Evolutionary conservation across 2,113 vertebrate genomes (phyloP), one percentile per base, ranked within the genome.

Genomic region (human): DNA sequence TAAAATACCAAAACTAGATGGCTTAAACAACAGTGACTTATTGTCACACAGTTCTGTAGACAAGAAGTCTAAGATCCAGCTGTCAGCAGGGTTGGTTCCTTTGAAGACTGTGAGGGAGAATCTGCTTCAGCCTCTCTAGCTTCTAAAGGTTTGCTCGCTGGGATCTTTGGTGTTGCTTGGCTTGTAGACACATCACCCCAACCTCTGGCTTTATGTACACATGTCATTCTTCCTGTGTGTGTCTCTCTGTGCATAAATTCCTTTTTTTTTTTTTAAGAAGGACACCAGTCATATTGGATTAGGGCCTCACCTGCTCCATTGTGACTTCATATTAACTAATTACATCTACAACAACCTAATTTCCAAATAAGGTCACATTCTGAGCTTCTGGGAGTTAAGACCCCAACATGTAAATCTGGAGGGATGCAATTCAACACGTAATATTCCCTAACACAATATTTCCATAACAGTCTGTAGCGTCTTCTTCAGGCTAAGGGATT

Each of bases 391-490:
- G 52, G 32, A 12, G 16, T 17, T 72, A 59, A 7, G 12, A 59
- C 18, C 84, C 79, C 38, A 68, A 48, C 48, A 27, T 50, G 17
- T 12, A 57, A 78, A 73, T 73, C 12, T 50, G 73, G 59, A 50
- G 1, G 14, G 35, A 17, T 18, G 22, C 78, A 72, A 48, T 32
- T 55, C 27, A 76, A 89, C 38, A 45, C 20, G 5, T 20, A 61
- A n/a, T 32, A 22, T 10, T 64, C 11, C 5, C 52, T 82, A 78
- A 27, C 7, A 35, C 6, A 80, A 23, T 9, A 50, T 50, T 50
- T 11, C n/a, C 20, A 0, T 3, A 38, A 59, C 0, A 72, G 7
- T 57, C 22, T 12, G 5, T 38, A 40, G 45, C 8, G 6, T 73
- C 2, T 70, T 48, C 17, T 68, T 48, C 35, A 78, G 78, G 43